Percentiles rank a stretch among this genome's conserved stretches.
Evolutionary conservation across 2,888 invertebrate genomes (phyloP).

Genomic region (Melinopterus prodromus): DNA sequence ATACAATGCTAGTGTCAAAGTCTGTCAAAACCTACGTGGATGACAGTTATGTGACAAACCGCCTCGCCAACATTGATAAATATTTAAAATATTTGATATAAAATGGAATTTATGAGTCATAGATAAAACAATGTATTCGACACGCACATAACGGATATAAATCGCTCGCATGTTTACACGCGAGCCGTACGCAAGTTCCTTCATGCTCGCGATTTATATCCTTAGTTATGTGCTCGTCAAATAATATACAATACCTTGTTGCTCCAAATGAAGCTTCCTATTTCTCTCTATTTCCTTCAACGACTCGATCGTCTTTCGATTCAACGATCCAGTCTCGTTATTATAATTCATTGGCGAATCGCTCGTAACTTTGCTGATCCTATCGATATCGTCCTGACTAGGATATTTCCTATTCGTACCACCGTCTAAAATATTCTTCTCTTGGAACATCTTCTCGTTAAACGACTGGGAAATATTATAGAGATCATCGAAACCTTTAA

Average conservation of each 20-base stretch:
- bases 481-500: conserved; percentile 50
- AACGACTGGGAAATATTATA: conserved; percentile 60
- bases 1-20: too few relatives aligned
- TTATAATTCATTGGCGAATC: conserved; percentile 80
- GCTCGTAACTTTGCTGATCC: conserved; percentile 88
- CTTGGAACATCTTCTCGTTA: conserved; percentile 59
- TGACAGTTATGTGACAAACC: too few relatives aligned
- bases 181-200: too few relatives aligned
- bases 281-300: conserved; percentile 90
- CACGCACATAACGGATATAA: too few relatives aligned
- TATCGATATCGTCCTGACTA: conserved; percentile 86
- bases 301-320: conserved; percentile 84
- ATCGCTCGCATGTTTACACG: too few relatives aligned
- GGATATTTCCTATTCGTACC: conserved; percentile 60
- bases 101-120: too few relatives aligned
- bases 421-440: conserved; percentile 57
- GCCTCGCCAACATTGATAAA: too few relatives aligned
- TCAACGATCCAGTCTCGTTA: conserved; percentile 73
- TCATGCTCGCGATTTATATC: too few relatives aligned
- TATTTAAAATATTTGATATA: too few relatives aligned
- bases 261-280: conserved; percentile 83
- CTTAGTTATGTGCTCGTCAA: too few relatives aligned
- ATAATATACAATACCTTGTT: conserved; percentile 75
- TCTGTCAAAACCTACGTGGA: too few relatives aligned
- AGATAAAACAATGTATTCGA: too few relatives aligned